Base-by-base conservation (phyloP, 2,113 vertebrate genomes). In the Gymnarchus niloticus region DNA sequence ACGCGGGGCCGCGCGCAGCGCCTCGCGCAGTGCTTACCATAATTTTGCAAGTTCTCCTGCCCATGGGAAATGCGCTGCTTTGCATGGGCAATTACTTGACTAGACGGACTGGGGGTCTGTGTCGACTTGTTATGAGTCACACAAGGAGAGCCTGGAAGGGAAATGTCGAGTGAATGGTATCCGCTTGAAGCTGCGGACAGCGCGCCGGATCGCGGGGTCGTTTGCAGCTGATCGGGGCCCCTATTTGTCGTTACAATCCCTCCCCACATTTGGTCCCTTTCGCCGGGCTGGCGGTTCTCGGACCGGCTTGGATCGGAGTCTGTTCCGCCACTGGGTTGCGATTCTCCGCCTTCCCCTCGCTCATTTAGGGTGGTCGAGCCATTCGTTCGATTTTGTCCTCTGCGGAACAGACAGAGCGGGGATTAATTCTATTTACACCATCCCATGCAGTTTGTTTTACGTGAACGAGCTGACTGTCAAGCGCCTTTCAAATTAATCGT, bases 131-230 rank as follows among this genome's bases (percentile, higher is more conserved):
- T 95, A 89, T 97, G 95, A 93, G 94, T 90, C 89, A 95, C 94
- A 91, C 95, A 92, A 83, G 93, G 95, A 51, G 97, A 96, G 92
- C 93, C 95, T 89, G 93, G 93, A 82, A 89, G 41, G 8, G 95
- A 96, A 90, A 97, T 96, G 88, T 97, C 97, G 91, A 93, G 95
- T 89, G 98, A 98, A 93, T 96, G 97, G 94, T 98, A 98, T 86
- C 97, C 98, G 89, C 96, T 98, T 91, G 97, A 98, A 54, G 94
- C 94, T 88, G 96, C 95, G 86, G 95, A 93, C 88, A 94, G 89
- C 88, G 93, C 91, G 87, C 95, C 95, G 93, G 94, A 96, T 86
- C 95, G 90, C 78, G 95, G 95, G 69, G 95, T 95, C 89, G 96
- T 95, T 81, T 92, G 95, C 89, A 95, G 95, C 92, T 95, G 96